These are phyloP conservation scores for Bacillus rossius DNA, from an alignment of 1,140 invertebrate species.

Conservation along the genomic window DNA sequence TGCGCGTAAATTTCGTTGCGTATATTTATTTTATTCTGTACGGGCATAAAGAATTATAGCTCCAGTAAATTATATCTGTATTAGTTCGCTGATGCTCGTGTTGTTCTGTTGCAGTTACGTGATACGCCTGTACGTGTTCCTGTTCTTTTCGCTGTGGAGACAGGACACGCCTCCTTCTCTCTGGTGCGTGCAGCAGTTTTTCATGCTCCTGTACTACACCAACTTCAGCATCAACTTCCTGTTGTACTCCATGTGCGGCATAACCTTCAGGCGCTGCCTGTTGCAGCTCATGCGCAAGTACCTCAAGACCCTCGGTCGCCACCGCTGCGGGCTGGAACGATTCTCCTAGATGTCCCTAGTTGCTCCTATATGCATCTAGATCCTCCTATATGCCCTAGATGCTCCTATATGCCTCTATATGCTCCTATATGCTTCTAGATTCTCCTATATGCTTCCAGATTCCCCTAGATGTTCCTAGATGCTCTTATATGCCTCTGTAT, in stretches of 20 bases:
- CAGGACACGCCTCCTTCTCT: slow-evolving; percentile 40
- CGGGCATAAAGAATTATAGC: no score
- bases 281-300: slow-evolving; percentile 45
- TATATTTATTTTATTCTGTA: no score
- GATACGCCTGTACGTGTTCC: slow-evolving; percentile 49
- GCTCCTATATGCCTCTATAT: no score
- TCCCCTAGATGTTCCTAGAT: no score
- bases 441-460: no score
- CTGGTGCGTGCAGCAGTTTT: slow-evolving; percentile 51
- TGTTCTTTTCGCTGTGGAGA: slow-evolving; percentile 43
- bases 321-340: slow-evolving; percentile 31
- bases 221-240: slow-evolving; percentile 56
- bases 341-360: no score
- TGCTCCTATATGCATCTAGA: no score
- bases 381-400: no score
- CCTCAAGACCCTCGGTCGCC: slow-evolving; percentile 40
- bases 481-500: no score
- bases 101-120: slow-evolving; percentile 45
- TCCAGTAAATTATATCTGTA: no score
- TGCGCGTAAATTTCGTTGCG: no score
- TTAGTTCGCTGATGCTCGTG: neutral
- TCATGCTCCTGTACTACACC: slow-evolving; percentile 53
- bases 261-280: slow-evolving; percentile 49
- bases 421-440: no score
- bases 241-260: slow-evolving; percentile 51